phyloP scores from a whole-genome alignment of 2,888 invertebrate genomes.

The Panzeria rudis region DNA sequence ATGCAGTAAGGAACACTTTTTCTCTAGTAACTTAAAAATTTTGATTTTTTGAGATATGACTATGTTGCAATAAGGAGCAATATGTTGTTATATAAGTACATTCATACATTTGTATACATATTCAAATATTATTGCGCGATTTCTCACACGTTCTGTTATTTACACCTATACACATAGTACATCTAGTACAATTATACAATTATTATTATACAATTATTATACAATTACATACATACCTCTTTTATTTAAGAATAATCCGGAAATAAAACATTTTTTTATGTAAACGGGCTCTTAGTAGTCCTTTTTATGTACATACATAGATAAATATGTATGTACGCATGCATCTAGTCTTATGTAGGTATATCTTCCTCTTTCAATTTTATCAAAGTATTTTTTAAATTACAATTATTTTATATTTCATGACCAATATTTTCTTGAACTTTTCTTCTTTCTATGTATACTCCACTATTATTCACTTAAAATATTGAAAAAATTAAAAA shows the following conservation, averaged over 20 bases:
- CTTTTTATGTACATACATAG: not conserved
- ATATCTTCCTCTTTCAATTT: not conserved
- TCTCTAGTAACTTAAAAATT: too few relatives aligned
- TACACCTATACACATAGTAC: too few relatives aligned
- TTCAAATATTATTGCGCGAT: too few relatives aligned
- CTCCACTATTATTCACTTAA: constrained; percentile 11
- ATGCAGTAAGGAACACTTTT: too few relatives aligned
- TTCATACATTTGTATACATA: too few relatives aligned
- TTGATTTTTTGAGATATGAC: too few relatives aligned
- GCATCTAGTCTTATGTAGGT: not conserved
- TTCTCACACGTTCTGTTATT: too few relatives aligned
- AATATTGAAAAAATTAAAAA: not conserved
- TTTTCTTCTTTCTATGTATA: not conserved
- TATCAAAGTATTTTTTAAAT: not conserved
- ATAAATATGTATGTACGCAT: not conserved
- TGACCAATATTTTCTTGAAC: not conserved
- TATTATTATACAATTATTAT: too few relatives aligned
- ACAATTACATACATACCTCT: not conserved
- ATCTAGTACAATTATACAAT: too few relatives aligned
- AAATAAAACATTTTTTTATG: constrained; percentile 12
- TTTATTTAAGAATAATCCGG: constrained; percentile 52
- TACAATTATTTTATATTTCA: not conserved
- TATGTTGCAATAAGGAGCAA: too few relatives aligned
- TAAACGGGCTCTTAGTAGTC: not conserved
- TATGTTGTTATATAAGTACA: too few relatives aligned